Conservation (phyloP, 1,140 invertebrate genomes). For the Physella acuta region DNA sequence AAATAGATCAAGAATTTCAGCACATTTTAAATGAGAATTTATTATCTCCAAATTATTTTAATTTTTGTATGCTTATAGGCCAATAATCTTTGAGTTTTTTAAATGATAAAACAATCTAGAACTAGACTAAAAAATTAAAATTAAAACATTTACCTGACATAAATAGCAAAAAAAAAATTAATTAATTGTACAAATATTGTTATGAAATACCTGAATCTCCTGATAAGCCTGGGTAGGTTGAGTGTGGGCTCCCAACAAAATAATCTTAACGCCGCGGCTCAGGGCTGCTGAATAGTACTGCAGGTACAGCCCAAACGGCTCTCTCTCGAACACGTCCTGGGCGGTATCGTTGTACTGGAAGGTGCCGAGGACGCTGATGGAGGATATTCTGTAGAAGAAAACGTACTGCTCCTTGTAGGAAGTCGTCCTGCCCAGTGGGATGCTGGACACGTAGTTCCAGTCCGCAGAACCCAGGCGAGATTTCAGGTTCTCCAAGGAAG, state of each 20-base stretch:
- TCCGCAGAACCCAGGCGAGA: not conserved
- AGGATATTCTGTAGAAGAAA: not conserved
- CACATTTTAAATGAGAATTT: too few relatives aligned
- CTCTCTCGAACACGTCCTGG: conserved; percentile 9
- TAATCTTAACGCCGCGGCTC: not conserved
- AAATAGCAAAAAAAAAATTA: too few relatives aligned
- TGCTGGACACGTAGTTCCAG: conserved; percentile 5
- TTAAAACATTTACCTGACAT: too few relatives aligned
- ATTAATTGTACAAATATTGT: too few relatives aligned
- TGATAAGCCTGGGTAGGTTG: not conserved
- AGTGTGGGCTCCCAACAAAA: not conserved
- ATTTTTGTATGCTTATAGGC: too few relatives aligned
- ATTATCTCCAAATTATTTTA: too few relatives aligned
- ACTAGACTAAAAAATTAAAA: too few relatives aligned
- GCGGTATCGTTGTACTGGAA: not conserved
- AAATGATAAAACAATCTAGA: too few relatives aligned
- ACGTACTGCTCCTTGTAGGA: conserved; percentile 21
- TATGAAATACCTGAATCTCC: not conserved
- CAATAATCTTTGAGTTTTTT: too few relatives aligned
- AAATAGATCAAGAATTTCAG: too few relatives aligned
- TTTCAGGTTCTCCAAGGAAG: not conserved
- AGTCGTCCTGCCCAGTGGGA: not conserved
- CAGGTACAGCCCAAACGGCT: conserved; percentile 5
- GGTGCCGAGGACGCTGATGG: not conserved
- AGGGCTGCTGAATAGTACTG: not conserved